phyloP scores from a whole-genome alignment of 2,797 vertebrate species.

The Phrynocephalus vlangalii region DNA sequence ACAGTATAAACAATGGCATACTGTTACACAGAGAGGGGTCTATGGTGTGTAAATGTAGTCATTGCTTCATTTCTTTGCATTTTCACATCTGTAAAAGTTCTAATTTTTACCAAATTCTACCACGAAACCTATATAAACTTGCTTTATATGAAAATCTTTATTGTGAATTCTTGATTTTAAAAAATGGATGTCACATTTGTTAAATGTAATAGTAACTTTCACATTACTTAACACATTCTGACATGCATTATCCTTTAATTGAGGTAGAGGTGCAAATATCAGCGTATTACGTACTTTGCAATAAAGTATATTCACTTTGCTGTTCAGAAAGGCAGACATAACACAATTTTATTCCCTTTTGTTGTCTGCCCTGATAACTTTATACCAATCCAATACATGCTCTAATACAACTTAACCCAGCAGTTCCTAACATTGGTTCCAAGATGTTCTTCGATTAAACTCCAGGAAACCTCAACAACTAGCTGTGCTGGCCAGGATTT shows the following conservation, averaged over 20 bases:
- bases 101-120: background rate
- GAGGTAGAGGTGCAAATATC: slow-evolving; percentile 32
- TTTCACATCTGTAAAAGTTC: background rate
- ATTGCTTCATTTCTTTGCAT: slow-evolving; percentile 1
- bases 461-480: no score
- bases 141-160: background rate
- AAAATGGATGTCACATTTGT: background rate
- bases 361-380: background rate
- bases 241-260: slow-evolving; percentile 39
- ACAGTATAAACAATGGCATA: background rate
- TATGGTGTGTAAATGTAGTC: background rate
- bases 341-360: slow-evolving; percentile 30
- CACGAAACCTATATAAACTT: background rate
- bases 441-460: no score
- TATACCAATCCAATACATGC: background rate
- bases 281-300: background rate
- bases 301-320: slow-evolving; percentile 52
- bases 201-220: slow-evolving; percentile 2
- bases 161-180: background rate
- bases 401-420: background rate
- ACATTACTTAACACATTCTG: slow-evolving; percentile 27
- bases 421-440: no score
- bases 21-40: background rate
- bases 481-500: no score
- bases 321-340: background rate